Conservation (phyloP, 2,113 vertebrate genomes). For the Periophthalmus modestus region DNA sequence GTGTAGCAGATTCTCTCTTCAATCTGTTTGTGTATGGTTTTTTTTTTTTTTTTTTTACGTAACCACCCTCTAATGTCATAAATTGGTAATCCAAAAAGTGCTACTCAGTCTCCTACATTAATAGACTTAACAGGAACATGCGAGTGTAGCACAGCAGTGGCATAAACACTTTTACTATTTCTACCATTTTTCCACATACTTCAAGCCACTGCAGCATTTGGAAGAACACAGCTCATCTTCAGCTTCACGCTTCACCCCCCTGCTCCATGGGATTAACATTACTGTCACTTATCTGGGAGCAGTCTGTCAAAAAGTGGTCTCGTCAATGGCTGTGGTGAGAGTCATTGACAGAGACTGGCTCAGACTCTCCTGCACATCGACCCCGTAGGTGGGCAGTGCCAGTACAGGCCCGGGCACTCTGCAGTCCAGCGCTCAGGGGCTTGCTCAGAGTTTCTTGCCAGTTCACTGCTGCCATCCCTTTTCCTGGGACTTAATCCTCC, state of each 20-base stretch:
- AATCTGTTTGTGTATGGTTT: not conserved
- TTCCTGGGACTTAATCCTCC: conserved; percentile 57
- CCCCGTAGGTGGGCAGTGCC: conserved; percentile 15
- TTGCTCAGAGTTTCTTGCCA: conserved; percentile 49
- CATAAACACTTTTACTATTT: not conserved
- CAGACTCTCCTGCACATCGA: not conserved
- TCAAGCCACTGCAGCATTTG: not conserved
- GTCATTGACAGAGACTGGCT: conserved; percentile 29
- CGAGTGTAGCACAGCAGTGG: not conserved
- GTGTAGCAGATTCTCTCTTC: too few species aligned
- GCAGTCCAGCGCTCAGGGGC: conserved; percentile 41
- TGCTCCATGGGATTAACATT: not conserved
- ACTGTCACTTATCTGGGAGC: not conserved
- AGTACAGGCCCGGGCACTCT: conserved; percentile 34
- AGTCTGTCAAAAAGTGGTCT: conserved; percentile 23
- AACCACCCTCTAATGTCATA: not conserved
- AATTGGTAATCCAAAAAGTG: not conserved
- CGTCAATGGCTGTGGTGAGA: conserved; percentile 35
- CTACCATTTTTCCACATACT: not conserved
- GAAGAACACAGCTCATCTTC: not conserved
- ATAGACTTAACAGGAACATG: not conserved
- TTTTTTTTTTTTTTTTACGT: too few species aligned
- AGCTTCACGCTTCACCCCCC: not conserved
- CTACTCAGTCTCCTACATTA: not conserved
- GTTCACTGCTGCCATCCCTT: conserved; percentile 46